Evolutionary conservation across 1,140 invertebrate genomes (phyloP), one percentile per base, ranked within the genome.

Genomic region (Dreissena polymorpha): DNA sequence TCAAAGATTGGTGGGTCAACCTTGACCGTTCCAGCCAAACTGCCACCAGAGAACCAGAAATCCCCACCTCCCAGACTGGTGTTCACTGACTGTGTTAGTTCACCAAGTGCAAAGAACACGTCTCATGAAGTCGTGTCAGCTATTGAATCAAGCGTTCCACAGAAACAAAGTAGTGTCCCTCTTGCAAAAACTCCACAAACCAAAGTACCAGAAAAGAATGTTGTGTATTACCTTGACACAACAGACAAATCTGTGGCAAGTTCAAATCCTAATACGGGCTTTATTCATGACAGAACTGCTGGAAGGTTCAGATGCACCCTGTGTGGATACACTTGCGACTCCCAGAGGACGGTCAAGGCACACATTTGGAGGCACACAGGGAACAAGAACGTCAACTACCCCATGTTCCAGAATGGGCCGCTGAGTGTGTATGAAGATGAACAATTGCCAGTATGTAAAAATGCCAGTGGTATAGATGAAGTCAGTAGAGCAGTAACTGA

Each of bases 331-430:
- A 89, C 88, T 25, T 93, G 92, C 72, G 92, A 93, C 64, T 89
- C 88, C 68, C 91, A 92, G 67, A 84, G 92, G 39, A 93, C 91
- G 60, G 92, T 93, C 27, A 93, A 93, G 88, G 91, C 92, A n/a
- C 92, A 93, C 78, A 90, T 92, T 60, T 93, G 92, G 92, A 93
- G 92, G 85, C 92, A 93, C 79, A 91, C 91, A 0, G 92, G 92
- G 12, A 89, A 93, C 74, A 87, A 91, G 68, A 86, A 92, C 50
- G 88, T 93, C 12, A 89, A 90, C 60, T 93, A 93, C 79, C 92
- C 92, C 3, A 92, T 91, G 86, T 93, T 93, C 88, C 91, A 91
- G 83, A 92, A 92, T 88, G 91, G 91, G 0, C 91, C 91, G 8
- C 76, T 92, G 5, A 92, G 91, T 85, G 86, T 92, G 64, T 91